These are phyloP conservation scores for Platycercus adscitus DNA, from an alignment of 2,113 vertebrate species.

Conservation along the genomic window DNA sequence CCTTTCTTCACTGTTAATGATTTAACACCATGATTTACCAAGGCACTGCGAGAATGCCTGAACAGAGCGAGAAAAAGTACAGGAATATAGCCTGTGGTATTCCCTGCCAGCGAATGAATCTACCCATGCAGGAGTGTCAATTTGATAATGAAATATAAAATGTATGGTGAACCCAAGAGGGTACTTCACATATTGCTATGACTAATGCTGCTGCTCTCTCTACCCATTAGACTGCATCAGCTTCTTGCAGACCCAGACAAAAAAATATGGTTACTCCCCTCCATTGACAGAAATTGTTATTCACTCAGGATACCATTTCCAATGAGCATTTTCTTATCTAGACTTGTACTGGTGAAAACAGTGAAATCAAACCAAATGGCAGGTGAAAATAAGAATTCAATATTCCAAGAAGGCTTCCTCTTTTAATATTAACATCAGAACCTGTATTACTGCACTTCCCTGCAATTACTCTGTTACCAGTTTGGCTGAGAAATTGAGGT, in stretches of 20 bases:
- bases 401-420: background rate
- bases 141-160: conserved; percentile 67
- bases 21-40: conserved; percentile 60
- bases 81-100: conserved; percentile 63
- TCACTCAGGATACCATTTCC: background rate
- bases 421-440: background rate
- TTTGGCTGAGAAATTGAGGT: background rate
- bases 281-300: conserved; percentile 14
- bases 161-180: conserved; percentile 34
- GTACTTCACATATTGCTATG: conserved; percentile 51
- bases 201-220: conserved; percentile 33
- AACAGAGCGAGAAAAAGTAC: background rate
- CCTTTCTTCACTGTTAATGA: conserved; percentile 55
- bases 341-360: background rate
- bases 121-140: conserved; percentile 46
- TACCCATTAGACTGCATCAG: conserved; percentile 9
- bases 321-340: background rate
- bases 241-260: conserved; percentile 8
- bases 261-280: background rate
- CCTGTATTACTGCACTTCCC: background rate
- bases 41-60: conserved; percentile 28
- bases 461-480: background rate
- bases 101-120: conserved; percentile 57
- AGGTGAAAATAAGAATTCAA: background rate
- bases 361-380: background rate